Percentiles rank a stretch among this genome's conserved stretches.
Evolutionary conservation across 92 coral and sea anemone genomes (phyloP).

Genomic region (Plumapathes pennacea): DNA sequence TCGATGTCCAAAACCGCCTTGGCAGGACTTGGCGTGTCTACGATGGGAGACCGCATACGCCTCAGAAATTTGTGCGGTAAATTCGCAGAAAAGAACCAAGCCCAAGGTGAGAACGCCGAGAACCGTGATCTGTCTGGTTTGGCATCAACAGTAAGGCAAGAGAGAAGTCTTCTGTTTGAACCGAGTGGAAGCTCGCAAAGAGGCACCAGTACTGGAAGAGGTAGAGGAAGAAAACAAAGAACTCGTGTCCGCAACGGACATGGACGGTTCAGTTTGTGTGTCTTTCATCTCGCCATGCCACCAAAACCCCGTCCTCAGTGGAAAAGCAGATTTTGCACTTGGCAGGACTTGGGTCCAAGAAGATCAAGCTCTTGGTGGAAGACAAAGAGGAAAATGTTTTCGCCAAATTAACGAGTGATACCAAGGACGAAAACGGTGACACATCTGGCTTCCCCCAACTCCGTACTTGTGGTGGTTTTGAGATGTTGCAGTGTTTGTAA

Average conservation of each 20-base stretch:
- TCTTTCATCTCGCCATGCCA: conserved; percentile 34
- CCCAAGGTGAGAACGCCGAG: too few species aligned
- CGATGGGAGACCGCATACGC: too few species aligned
- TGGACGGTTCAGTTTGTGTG: conserved; percentile 56
- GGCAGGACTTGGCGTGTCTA: too few species aligned
- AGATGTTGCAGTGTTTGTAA: conserved; percentile 45
- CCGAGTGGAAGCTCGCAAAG: conserved; percentile 22
- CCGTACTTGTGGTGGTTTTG: conserved; percentile 53
- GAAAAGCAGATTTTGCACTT: conserved; percentile 11
- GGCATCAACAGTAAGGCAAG: conserved; percentile 24
- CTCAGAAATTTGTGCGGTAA: too few species aligned
- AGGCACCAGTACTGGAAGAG: conserved; percentile 19
- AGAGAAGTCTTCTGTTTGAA: conserved; percentile 21
- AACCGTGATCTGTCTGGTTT: too few species aligned
- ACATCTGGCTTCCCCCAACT: conserved; percentile 37
- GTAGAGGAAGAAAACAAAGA: background rate
- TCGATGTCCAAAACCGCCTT: too few species aligned
- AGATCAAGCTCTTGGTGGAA: conserved; percentile 6
- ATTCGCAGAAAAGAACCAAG: too few species aligned
- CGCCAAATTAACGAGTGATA: conserved; percentile 15
- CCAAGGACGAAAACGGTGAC: conserved; percentile 1
- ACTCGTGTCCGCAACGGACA: conserved; percentile 12
- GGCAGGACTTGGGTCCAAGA: conserved; percentile 14
- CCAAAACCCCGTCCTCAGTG: conserved; percentile 25
- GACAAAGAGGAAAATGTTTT: conserved; percentile 20